Conservation (phyloP, 2,888 invertebrate species). For the Capitulum mitella region DNA sequence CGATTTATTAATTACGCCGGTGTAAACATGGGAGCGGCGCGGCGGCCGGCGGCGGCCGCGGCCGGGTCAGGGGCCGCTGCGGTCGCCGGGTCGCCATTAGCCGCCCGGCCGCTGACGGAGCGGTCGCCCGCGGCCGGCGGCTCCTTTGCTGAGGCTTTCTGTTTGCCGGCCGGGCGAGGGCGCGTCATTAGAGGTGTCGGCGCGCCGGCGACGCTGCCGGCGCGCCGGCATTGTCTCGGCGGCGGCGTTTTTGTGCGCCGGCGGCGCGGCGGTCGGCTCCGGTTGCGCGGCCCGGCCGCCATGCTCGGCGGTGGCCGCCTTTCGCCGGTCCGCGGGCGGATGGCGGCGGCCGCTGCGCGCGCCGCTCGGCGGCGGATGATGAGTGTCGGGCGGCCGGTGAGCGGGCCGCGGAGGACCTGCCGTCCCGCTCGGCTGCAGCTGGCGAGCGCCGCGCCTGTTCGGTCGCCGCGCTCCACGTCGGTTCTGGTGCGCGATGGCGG, state of each 20-base stretch:
- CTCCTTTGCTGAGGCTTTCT: slow-evolving; percentile 6
- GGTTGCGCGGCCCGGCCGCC: slow-evolving; percentile 1
- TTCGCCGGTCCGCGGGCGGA: background rate
- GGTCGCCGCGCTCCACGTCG: too few species aligned
- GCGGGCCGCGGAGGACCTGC: too few species aligned
- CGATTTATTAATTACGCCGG: slow-evolving; percentile 12
- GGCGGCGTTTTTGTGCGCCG: background rate
- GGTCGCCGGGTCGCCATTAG: background rate
- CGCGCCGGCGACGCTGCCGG: background rate
- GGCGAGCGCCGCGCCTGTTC: too few species aligned
- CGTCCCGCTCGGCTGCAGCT: too few species aligned
- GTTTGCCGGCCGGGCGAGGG: background rate
- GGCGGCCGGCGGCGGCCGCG: background rate
- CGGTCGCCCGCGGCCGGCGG: background rate
- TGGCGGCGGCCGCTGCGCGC: too few species aligned
- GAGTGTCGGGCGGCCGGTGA: too few species aligned
- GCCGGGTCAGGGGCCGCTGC: background rate
- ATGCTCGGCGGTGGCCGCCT: background rate
- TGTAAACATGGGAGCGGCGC: background rate
- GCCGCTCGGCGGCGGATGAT: too few species aligned
- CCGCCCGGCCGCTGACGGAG: background rate
- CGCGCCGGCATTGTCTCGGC: slow-evolving; percentile 11
- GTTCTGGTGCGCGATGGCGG: too few species aligned
- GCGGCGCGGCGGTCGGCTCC: background rate
- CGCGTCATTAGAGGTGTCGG: slow-evolving; percentile 1